phyloP scores from a whole-genome alignment of 2,113 vertebrate genomes.

The Microcebus jonahi region DNA sequence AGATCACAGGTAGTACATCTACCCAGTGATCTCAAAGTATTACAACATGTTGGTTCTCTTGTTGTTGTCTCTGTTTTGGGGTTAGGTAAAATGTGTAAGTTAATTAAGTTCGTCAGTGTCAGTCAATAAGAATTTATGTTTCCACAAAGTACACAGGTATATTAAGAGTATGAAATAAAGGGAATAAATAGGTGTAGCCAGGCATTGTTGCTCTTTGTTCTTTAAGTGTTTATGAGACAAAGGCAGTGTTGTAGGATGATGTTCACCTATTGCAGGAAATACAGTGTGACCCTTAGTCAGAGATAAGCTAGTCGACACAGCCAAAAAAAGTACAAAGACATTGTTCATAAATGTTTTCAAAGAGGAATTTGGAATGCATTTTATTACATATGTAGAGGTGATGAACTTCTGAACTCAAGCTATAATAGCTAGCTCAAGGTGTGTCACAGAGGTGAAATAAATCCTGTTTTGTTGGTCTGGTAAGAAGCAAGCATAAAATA shows the following conservation, averaged over 20 bases:
- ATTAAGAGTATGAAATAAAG: neutral
- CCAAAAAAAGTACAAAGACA: neutral
- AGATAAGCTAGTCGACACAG: neutral
- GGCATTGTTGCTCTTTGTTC: neutral
- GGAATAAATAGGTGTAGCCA: neutral
- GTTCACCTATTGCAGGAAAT: neutral
- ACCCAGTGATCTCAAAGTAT: constrained; percentile 35
- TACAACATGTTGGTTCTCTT: neutral
- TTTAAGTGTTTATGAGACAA: neutral
- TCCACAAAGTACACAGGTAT: neutral
- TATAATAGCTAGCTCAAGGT: neutral
- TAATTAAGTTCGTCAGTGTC: constrained; percentile 24
- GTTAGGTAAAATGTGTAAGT: constrained; percentile 37
- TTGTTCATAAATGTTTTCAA: neutral
- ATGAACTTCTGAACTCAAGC: constrained; percentile 26
- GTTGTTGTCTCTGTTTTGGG: neutral
- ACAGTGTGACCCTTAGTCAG: neutral
- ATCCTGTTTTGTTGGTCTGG: neutral
- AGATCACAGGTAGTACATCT: neutral
- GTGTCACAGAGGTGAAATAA: neutral
- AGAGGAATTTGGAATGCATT: constrained; percentile 8
- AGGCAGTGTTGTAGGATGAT: neutral
- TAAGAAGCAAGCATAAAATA: neutral
- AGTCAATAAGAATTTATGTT: constrained; percentile 39
- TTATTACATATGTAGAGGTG: neutral